phyloP scores from a whole-genome alignment of 1,140 invertebrate species.

The Drosophila erecta region DNA sequence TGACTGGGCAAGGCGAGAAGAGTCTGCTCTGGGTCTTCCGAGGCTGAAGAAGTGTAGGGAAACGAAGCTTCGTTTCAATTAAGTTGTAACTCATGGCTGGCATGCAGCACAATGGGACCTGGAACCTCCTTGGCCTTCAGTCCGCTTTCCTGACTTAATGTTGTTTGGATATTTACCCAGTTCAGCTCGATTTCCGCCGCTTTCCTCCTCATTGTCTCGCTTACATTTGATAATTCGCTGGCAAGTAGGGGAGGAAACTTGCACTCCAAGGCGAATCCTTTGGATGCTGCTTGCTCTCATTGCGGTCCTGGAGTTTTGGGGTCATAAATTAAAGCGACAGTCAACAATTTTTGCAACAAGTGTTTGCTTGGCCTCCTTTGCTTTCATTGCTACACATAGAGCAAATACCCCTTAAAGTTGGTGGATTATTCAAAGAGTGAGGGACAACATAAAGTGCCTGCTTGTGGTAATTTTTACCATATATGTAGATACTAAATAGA shows the following conservation, averaged over 20 bases:
- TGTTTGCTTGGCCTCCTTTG: slow-evolving; percentile 47
- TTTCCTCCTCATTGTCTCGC: slow-evolving; percentile 16
- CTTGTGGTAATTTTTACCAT: not conserved
- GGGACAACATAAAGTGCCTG: no score
- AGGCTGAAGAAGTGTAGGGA: slow-evolving; percentile 8
- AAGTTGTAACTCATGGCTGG: slow-evolving; percentile 78
- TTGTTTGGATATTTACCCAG: slow-evolving; percentile 76
- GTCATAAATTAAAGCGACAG: slow-evolving; percentile 83
- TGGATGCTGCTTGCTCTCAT: slow-evolving; percentile 33
- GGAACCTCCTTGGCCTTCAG: slow-evolving; percentile 2
- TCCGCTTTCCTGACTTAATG: slow-evolving; percentile 49
- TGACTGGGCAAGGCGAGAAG: slow-evolving; percentile 60
- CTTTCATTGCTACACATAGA: slow-evolving; percentile 2
- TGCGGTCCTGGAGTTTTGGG: slow-evolving; percentile 31
- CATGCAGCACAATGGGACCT: slow-evolving; percentile 16
- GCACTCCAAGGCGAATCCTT: slow-evolving; percentile 27
- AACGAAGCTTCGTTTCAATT: slow-evolving; percentile 71
- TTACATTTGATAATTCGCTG: slow-evolving; percentile 65
- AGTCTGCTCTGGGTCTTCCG: slow-evolving; percentile 7
- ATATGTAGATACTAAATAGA: not conserved
- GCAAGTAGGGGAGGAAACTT: slow-evolving; percentile 35
- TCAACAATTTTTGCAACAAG: slow-evolving; percentile 84
- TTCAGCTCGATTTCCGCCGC: slow-evolving; percentile 46
- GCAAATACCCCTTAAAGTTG: not conserved
- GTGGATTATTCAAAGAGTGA: not conserved